Base-by-base conservation (phyloP, 37 sponge, comb jelly and placozoan genomes). In the Diacarnus erythraeanus region DNA sequence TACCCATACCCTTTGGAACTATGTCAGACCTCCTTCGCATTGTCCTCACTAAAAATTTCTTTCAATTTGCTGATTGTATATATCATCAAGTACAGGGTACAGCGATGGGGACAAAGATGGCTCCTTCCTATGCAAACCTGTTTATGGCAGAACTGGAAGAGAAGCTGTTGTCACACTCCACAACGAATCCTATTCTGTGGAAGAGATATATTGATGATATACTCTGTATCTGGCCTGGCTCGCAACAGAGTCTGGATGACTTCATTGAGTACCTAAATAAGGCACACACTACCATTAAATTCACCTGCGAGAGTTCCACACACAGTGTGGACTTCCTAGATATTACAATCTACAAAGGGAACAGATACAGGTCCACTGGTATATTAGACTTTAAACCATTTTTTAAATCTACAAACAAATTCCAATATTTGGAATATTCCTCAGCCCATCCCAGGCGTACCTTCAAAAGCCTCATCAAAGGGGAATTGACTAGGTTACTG, bases 91-190 rank as follows among this genome's bases (percentile, higher is more conserved):
- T 59, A 25, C 72, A 71, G 23, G 82, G 82, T 2, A 71, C 58
- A 23, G 74, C 82, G 12, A 77, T 77, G 82, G 82, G 74, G 21
- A 81, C 82, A 2, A 69, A 71, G 57, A 69, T 81, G 71, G 59
- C 82, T 59, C 76, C 18, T 74, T 81, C 59, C 40, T 81, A 74
- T 39, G 71, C 29, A 36, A 47, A 70, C 21, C n/a, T n/a, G n/a
- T n/a, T n/a, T n/a, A n/a, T n/a, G n/a, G n/a, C n/a, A n/a, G n/a
- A n/a, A n/a, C n/a, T 81, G 21, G 74, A 71, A 77, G 31, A 18
- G 76, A 21, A 71, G 41, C 40, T 59, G 6, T 5, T 33, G 17
- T 20, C 10, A 17, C 6, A 9, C n/a, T 15, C 18, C 21, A 39
- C 36, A 21, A 20, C 20, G 37, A 44, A 81, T 57, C 41, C 54